Evolutionary conservation across 2,797 vertebrate genomes (phyloP).

Genomic region (Australoheros facetus): DNA sequence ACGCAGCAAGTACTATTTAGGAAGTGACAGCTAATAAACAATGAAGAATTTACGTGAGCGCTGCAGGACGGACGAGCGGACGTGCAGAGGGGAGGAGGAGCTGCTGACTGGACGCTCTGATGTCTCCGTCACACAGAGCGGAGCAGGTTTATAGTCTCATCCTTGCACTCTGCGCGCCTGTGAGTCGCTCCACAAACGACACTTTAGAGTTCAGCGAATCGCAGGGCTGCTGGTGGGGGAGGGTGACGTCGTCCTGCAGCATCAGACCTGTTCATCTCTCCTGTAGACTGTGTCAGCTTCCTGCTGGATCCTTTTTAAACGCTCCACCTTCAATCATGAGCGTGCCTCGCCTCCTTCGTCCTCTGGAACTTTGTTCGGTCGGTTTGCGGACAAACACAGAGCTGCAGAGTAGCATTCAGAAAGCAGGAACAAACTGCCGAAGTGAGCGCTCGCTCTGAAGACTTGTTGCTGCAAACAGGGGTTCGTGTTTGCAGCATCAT

Average conservation of each 20-base stretch:
- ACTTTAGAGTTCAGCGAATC: neutral
- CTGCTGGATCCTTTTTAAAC: neutral
- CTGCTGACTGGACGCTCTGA: conserved; percentile 52
- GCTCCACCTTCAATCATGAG: neutral
- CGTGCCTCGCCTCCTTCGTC: neutral
- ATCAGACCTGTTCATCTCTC: neutral
- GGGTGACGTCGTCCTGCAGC: neutral
- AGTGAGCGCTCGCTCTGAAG: neutral
- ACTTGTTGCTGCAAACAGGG: neutral
- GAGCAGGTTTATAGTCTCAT: conserved; percentile 12
- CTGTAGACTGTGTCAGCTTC: conserved; percentile 1
- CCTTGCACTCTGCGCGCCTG: neutral
- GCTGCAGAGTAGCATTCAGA: no score
- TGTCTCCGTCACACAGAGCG: neutral
- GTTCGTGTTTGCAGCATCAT: neutral
- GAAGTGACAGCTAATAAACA: conserved; percentile 76
- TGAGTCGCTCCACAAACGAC: neutral
- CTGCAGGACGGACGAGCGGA: conserved; percentile 25
- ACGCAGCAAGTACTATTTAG: conserved; percentile 70
- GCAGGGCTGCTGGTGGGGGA: neutral
- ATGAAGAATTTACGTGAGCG: conserved; percentile 64
- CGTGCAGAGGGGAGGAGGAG: neutral
- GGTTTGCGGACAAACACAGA: neutral
- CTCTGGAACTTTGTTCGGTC: neutral
- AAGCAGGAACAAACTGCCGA: no score